Evolutionary conservation across 2,113 vertebrate species (phyloP), one percentile per base, ranked within the genome.

Genomic region (Triplophysa dalaica): DNA sequence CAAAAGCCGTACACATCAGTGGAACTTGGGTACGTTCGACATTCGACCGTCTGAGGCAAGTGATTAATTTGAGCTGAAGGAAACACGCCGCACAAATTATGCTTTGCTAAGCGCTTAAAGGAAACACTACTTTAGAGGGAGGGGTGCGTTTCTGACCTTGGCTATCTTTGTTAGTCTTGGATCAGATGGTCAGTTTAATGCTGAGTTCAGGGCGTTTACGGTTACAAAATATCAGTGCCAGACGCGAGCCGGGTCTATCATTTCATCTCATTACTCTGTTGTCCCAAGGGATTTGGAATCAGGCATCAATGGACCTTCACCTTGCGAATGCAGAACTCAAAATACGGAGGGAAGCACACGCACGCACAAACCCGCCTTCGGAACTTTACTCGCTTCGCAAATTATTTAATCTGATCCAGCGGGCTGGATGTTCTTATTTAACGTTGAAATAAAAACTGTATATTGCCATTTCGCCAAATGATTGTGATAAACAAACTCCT

Each of bases 161-260:
- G 81, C 56, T 56, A 66, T 58, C 65, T 75, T 68, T 73, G 60
- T 74, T 80, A 58, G 41, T 81, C 69, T 81, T 78, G 73, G 78
- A 80, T 83, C 72, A 83, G 82, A 67, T 75, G 78, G 75, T 83
- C 72, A 83, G 82, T 67, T 69, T 75, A 76, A 70, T 83, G 82
- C 72, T 80, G 81, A 78, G 81, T 78, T 78, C 81, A 78, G 75
- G 45, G 62, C 62, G 62, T 77, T 66, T 77, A 65, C 62, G 52
- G 75, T 77, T 65, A 77, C 62, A 77, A 77, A 76, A 65, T 77
- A 77, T 7, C 75, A 65, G 62, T 33, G 75, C 75, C 75, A 77
- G 75, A 65, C 75, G 16, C 24, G 45, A 54, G 75, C 75, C 60
- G 45, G 61, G 43, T 77, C 75, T 65, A 77, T 77, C 62, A 77